Evolutionary conservation across 2,113 vertebrate genomes (phyloP).

Genomic region (Agelaius tricolor): DNA sequence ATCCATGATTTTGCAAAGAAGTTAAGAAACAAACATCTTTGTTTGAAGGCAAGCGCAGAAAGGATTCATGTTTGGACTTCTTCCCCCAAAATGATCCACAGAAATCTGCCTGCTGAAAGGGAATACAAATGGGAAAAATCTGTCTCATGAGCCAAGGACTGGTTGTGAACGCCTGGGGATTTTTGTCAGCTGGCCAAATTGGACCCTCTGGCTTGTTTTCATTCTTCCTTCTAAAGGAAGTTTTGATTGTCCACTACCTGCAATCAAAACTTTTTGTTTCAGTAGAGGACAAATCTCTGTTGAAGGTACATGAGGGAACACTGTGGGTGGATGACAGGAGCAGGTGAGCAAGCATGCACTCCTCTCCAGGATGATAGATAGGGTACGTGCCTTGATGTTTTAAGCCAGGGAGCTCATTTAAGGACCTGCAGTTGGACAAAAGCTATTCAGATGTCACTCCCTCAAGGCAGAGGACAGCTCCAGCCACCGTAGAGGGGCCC

Average conservation of each 20-base stretch:
- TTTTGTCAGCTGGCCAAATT: constrained; percentile 68
- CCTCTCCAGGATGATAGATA: not conserved
- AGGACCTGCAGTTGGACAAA: not conserved
- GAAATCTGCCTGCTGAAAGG: constrained; percentile 62
- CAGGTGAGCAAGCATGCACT: accelerated
- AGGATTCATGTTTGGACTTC: constrained; percentile 11
- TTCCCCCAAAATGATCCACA: not conserved
- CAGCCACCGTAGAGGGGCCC: accelerated
- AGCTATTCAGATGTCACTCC: accelerated
- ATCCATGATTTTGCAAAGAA: not conserved
- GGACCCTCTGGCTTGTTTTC: constrained; percentile 30
- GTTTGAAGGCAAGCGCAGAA: not conserved
- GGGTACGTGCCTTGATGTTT: accelerated
- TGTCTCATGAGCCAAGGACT: constrained; percentile 29
- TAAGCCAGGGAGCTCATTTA: not conserved
- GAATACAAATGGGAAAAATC: constrained; percentile 70
- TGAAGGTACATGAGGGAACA: not conserved
- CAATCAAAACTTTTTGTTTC: not conserved
- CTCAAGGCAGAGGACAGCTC: not conserved
- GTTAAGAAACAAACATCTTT: not conserved
- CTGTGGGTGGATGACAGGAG: accelerated
- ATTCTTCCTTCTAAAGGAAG: not conserved
- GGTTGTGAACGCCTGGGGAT: constrained; percentile 48
- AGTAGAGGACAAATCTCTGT: not conserved
- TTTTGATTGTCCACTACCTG: constrained; percentile 7